Base-by-base conservation (phyloP, 2,888 invertebrate species). In the Clepsis dumicolana region DNA sequence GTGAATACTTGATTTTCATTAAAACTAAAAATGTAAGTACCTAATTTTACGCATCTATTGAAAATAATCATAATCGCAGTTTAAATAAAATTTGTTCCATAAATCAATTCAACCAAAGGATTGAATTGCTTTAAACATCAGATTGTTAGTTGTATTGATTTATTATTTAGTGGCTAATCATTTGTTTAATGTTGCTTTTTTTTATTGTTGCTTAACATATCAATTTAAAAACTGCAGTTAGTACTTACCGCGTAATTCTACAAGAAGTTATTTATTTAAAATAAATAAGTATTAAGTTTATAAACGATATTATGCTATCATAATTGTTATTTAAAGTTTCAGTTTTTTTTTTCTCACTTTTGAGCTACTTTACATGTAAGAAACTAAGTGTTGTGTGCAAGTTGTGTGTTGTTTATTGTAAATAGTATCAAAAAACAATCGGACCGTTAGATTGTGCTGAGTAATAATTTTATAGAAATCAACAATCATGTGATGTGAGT, bases 11-110 rank as follows among this genome's bases (percentile, higher is more conserved):
- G 57, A 52, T 50, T 48, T 25, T 5, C 16, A 18, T 24, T 4
- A 48, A 35, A 41, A 21, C 35, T 54, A 10, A 29, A 57, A 41
- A 63, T 29, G 63, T 67, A 67, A 63, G 66, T 66, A 60, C 35
- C 1, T 10, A 48, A 12, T 48, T n/a, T 48, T 21, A 21, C n/a
- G 12, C 12, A 12, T 12, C 48, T 21, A 21, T 18, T 12, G 4
- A 24, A 48, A 21, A 21, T 48, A 21, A 21, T 48, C 10, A 4
- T 21, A 21, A 21, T 21, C 21, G 21, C 12, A 21, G 12, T 48
- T 48, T 12, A 12, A 21, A 12, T 21, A 12, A 21, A 4, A 21
- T 12, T 10, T 10, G 1, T 21, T 21, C 16, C 1, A 48, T 10
- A 8, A 48, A 7, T 18, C 48, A 41, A 4, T 35, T 24, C n/a